A percentile compares a stretch with the other conserved stretches of the same genome.
phyloP scores from a whole-genome alignment of 2,888 invertebrate genomes.

The Rhorus exstirpatorius region DNA sequence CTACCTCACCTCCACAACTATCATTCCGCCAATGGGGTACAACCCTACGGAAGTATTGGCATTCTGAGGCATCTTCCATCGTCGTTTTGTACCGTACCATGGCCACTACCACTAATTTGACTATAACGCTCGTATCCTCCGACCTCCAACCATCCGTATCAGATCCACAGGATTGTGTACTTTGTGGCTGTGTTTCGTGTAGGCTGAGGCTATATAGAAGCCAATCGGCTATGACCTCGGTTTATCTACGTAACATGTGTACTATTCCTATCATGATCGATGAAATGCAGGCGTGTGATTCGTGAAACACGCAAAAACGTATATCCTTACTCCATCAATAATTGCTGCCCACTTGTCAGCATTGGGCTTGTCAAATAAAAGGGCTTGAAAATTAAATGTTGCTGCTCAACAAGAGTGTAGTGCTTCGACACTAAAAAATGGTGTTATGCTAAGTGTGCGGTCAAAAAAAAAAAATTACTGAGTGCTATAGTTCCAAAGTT shows the following conservation, averaged over 20 bases:
- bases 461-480: too few species aligned
- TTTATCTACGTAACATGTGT: slow-evolving; percentile 9
- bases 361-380: too few species aligned
- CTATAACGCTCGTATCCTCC: slow-evolving; percentile 19
- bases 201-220: slow-evolving; percentile 16
- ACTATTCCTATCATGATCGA: background rate
- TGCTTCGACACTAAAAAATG: too few species aligned
- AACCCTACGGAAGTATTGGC: slow-evolving; percentile 45
- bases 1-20: slow-evolving; percentile 21
- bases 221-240: slow-evolving; percentile 6
- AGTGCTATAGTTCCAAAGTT: too few species aligned
- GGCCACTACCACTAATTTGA: slow-evolving; percentile 51
- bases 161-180: slow-evolving; percentile 45
- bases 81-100: slow-evolving; percentile 34
- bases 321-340: too few species aligned
- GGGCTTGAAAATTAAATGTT: too few species aligned
- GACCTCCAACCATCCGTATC: slow-evolving; percentile 29
- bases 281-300: too few species aligned
- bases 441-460: too few species aligned
- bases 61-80: slow-evolving; percentile 49
- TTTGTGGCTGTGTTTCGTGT: slow-evolving; percentile 33
- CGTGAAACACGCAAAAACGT: too few species aligned
- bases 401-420: too few species aligned
- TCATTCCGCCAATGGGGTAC: slow-evolving; percentile 3
- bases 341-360: too few species aligned